Percentiles rank a stretch among this genome's conserved stretches.
phyloP scores from a whole-genome alignment of 2,888 invertebrate species.

The Agonopterix subpropinquella region DNA sequence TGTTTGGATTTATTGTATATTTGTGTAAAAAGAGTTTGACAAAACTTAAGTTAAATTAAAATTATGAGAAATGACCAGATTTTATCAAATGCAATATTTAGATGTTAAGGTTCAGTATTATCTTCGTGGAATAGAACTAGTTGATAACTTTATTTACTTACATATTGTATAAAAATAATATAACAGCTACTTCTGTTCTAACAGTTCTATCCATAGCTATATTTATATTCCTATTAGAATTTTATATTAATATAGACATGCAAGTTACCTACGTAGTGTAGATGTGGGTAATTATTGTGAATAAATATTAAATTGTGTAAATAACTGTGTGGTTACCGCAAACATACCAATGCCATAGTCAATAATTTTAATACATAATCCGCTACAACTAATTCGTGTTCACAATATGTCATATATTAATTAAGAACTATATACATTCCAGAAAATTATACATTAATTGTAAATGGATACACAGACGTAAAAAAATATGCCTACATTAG shows the following conservation, averaged over 20 bases:
- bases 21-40: slow-evolving; percentile 55
- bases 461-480: no score
- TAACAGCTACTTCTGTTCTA: no score
- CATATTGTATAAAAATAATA: no score
- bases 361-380: not conserved
- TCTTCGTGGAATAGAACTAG: slow-evolving; percentile 61
- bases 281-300: slow-evolving; percentile 14
- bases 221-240: slow-evolving; percentile 60
- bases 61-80: slow-evolving; percentile 70
- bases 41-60: slow-evolving; percentile 44
- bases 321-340: slow-evolving; percentile 20
- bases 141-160: slow-evolving; percentile 47
- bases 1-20: slow-evolving; percentile 47
- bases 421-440: no score
- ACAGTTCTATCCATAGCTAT: no score
- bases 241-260: slow-evolving; percentile 36
- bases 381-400: no score
- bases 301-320: slow-evolving; percentile 48
- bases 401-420: no score
- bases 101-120: slow-evolving; percentile 68
- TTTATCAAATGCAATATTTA: slow-evolving; percentile 75
- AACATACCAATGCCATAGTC: not conserved
- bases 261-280: slow-evolving; percentile 7
- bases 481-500: no score
- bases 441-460: no score